Percentiles rank a stretch among this genome's conserved stretches.
Evolutionary conservation across 1,140 invertebrate species (phyloP).

Genomic region (Solen grandis): DNA sequence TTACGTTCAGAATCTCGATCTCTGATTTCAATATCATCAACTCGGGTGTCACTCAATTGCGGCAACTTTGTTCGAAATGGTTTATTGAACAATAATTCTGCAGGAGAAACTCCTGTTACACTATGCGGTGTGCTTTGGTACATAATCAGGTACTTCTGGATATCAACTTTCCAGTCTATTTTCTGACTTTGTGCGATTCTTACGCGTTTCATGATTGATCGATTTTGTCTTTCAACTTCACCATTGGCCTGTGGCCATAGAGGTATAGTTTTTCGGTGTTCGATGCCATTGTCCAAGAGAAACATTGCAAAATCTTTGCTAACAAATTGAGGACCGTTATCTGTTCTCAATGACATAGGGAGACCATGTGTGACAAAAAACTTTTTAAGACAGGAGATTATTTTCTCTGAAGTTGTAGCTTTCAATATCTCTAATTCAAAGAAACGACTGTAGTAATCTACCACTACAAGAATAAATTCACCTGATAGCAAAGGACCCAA

Average conservation of each 20-base stretch:
- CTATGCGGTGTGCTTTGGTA: constrained; percentile 62
- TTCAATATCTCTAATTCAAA: constrained; percentile 26
- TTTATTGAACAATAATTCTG: constrained; percentile 32
- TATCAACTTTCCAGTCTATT: constrained; percentile 51
- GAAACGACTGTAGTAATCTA: constrained; percentile 54
- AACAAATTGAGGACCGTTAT: constrained; percentile 4
- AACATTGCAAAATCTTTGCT: constrained; percentile 51
- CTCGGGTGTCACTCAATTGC: no score
- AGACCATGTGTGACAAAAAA: constrained; percentile 20
- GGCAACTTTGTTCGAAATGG: constrained; percentile 42
- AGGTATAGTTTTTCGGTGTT: constrained; percentile 37
- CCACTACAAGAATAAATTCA: constrained; percentile 48
- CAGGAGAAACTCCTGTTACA: constrained; percentile 41
- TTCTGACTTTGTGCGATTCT: constrained; percentile 57
- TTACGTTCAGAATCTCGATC: neutral
- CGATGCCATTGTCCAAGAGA: constrained; percentile 44
- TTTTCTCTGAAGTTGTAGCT: neutral
- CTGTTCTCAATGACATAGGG: constrained; percentile 11
- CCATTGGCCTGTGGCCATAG: no score
- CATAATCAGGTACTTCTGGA: constrained; percentile 53
- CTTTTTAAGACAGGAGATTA: neutral
- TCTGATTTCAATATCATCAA: neutral
- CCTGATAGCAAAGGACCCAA: constrained; percentile 46
- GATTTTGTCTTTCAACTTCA: constrained; percentile 65
- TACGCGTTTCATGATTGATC: constrained; percentile 61